Evolutionary conservation across 2,113 vertebrate species (phyloP).

Genomic region (Fukomys damarensis): DNA sequence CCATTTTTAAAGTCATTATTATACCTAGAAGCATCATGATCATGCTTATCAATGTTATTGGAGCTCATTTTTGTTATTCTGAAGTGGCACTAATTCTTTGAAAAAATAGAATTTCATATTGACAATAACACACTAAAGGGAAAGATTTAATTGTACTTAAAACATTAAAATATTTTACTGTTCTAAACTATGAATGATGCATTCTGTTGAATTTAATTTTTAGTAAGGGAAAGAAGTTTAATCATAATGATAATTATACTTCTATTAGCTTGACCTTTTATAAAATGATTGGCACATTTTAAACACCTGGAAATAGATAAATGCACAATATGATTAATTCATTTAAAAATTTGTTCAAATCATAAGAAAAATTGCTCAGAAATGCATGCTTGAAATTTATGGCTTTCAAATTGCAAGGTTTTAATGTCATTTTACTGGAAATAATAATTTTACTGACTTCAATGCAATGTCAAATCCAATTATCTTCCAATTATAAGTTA

Average conservation of each 20-base stretch:
- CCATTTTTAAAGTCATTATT: background rate
- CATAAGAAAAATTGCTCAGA: background rate
- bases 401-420: background rate
- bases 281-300: background rate
- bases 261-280: background rate
- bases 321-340: too few relatives aligned
- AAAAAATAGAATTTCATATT: background rate
- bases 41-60: background rate
- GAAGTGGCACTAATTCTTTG: background rate
- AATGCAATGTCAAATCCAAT: slow-evolving; percentile 43
- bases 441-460: slow-evolving; percentile 51
- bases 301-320: background rate
- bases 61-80: background rate
- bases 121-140: background rate
- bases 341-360: background rate
- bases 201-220: background rate
- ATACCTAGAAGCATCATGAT: background rate
- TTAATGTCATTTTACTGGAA: background rate
- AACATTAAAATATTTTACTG: background rate
- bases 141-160: background rate
- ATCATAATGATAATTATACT: background rate
- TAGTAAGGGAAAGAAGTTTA: background rate
- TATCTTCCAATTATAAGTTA: slow-evolving; percentile 60
- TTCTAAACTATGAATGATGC: background rate
- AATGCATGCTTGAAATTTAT: background rate